Evolutionary conservation across 2,888 invertebrate genomes (phyloP), one percentile per base, ranked within the genome.

Genomic region (Cheilosia impressa): DNA sequence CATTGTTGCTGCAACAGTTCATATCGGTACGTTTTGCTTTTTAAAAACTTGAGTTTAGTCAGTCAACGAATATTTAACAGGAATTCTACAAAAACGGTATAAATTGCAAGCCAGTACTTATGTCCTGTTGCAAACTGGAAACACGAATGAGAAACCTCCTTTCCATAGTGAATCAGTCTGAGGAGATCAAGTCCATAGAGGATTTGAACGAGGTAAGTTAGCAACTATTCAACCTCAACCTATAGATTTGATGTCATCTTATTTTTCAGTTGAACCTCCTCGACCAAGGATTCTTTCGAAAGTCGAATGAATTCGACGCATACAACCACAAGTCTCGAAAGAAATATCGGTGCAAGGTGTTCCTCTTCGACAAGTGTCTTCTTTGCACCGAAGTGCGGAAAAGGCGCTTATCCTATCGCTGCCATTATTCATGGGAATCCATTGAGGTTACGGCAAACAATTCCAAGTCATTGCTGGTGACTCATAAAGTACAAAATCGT

Each of bases 321-420:
- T 91, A 90, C 71, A 91, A 92, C 79, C 89, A 90, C 79, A 90
- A 90, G n/a, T 89, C 90, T 7, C 90, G 90, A 34, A 91, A 91
- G 76, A 90, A 90, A 82, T 92, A 91, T 55, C 89, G 89, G 0
- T 90, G 90, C 4, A 92, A 92, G 79, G 88, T 92, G 2, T 92
- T 92, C 57, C 89, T 92, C 9, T 92, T 92, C 79, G 92, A 92
- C 69, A 90, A 90, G 5, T 90, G 90, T 34, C 85, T 92, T 41
- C 87, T 92, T 4, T 92, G 92, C 87, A 90, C 91, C 2, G 92
- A 92, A 89, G 89, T 91, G 73, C 90, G 91, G 0, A 91, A 92
- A 76, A 89, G 90, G 31, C 90, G 91, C 1, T 75, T 92, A 34
- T 88, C 90, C 68, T 92, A 90, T 87, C 90, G 91, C 19, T 91